Evolutionary conservation across 2,113 vertebrate genomes (phyloP), one percentile per base, ranked within the genome.

Genomic region (Albula glossodonta): DNA sequence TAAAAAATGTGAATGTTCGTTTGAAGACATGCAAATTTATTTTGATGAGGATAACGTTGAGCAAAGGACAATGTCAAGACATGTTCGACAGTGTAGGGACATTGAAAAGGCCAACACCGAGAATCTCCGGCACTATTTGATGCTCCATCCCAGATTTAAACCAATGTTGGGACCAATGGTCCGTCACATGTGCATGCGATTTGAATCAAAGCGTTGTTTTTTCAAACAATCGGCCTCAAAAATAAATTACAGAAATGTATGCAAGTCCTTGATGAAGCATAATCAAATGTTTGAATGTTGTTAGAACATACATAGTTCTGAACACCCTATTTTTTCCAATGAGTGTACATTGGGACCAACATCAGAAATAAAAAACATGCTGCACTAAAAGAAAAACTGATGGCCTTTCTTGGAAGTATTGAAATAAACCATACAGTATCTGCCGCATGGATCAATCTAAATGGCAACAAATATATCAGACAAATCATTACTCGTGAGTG

Each of bases 401-500:
- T 8, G 82, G 86, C 50, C 31, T 83, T 78, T 74, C 70, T 87
- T 87, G 85, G 70, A 82, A 41, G n/a, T 83, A 22, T 56, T 49
- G 25, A 83, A 10, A 66, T 89, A 87, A 31, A 77, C 52, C 78
- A 88, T 89, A 85, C 86, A 56, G 85, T 89, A 15, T 86, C 87
- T 51, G 19, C 86, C 74, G 88, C 86, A 66, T 88, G 83, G 87
- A 87, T 88, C 87, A 83, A 22, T 86, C 78, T 89, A n/a, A 89
- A 88, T 86, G 79, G 85, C 7, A 89, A 86, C 56, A 89, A 89
- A 87, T 89, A 86, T 53, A 86, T 86, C 48, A 53, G 80, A 88
- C 15, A 87, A 89, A 81, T 25, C 82, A 83, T 60, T 86, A 78
- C 49, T 89, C 81, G 85, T 79, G n/a, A 6, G n/a, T n/a, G n/a